Evolutionary conservation across 2,113 vertebrate genomes (phyloP), one percentile per base, ranked within the genome.

Genomic region (Myxocyprinus asiaticus): DNA sequence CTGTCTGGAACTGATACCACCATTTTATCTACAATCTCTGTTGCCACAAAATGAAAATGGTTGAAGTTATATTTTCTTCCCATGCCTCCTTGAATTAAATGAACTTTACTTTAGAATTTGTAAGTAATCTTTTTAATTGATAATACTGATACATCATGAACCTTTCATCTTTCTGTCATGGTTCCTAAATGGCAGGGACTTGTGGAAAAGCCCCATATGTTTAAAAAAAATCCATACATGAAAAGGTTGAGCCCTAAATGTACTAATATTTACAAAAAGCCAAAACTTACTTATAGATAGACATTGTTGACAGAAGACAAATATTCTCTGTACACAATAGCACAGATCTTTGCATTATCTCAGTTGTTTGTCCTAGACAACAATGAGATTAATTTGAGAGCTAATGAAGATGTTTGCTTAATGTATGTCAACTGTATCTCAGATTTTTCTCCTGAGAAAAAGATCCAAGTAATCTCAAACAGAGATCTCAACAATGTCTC

Each of bases 101-200:
- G 67, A n/a, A 70, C 72, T 82, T 77, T 42, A 71, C 22, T 33
- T 33, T 14, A 17, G 7, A 66, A 33, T 33, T 3, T 33, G 22
- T 33, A 33, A 33, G 22, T 33, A 33, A 33, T 33, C 22, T 33
- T 42, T 59, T 79, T 67, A 48, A 91, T 92, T 33, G 22, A 33
- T 33, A 33, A 33, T 33, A 33, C 81, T 82, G 76, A 83, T 90
- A 85, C 90, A 92, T 91, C 89, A 92, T 92, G 88, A 88, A 83
- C 78, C 86, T 82, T 87, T 72, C 76, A 75, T 56, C 79, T 86
- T 89, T 86, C 88, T 84, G n/a, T 78, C 84, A 90, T 88, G 80
- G 81, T 85, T 76, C 84, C 85, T 88, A 86, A 91, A 87, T 92
- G 78, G 73, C 64, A 88, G 71, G 67, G 86, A 88, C 86, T 82